Conservation (phyloP, 2,888 invertebrate species). For the Parthenolecanium corni region DNA sequence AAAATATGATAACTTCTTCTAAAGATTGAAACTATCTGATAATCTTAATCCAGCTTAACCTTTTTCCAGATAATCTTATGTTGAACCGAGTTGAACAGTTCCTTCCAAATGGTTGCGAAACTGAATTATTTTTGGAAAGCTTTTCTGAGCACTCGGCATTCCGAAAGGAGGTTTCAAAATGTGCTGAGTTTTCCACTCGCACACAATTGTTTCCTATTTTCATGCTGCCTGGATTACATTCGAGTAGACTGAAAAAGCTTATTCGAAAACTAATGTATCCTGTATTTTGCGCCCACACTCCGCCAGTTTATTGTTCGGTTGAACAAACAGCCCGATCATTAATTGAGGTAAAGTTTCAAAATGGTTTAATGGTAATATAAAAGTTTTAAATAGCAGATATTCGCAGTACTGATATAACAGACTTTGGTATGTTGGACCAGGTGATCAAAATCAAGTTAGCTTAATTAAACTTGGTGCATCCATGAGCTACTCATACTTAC, state of each 20-base stretch:
- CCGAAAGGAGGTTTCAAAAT: conserved; percentile 24
- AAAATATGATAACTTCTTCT: no score
- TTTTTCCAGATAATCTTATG: not conserved
- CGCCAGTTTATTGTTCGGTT: conserved; percentile 30
- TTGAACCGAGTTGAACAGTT: conserved; percentile 5
- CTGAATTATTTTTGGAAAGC: conserved; percentile 14
- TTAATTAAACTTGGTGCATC: no score
- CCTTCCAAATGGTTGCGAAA: conserved; percentile 8
- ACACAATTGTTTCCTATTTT: conserved; percentile 31
- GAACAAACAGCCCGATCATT: conserved; percentile 28
- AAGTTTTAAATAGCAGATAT: no score
- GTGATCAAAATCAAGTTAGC: no score
- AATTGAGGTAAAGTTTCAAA: conserved; percentile 27
- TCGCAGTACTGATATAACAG: no score
- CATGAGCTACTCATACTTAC: no score
- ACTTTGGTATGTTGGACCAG: no score
- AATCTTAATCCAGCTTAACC: no score
- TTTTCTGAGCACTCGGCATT: conserved; percentile 24
- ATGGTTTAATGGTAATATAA: no score
- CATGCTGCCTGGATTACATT: conserved; percentile 30
- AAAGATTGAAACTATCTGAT: no score
- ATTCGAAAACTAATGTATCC: conserved; percentile 38
- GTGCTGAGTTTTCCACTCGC: conserved; percentile 17
- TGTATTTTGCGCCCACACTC: conserved; percentile 38
- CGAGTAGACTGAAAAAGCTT: conserved; percentile 18